Conservation (phyloP, 2,888 invertebrate genomes). For the Plagodis pulveraria region DNA sequence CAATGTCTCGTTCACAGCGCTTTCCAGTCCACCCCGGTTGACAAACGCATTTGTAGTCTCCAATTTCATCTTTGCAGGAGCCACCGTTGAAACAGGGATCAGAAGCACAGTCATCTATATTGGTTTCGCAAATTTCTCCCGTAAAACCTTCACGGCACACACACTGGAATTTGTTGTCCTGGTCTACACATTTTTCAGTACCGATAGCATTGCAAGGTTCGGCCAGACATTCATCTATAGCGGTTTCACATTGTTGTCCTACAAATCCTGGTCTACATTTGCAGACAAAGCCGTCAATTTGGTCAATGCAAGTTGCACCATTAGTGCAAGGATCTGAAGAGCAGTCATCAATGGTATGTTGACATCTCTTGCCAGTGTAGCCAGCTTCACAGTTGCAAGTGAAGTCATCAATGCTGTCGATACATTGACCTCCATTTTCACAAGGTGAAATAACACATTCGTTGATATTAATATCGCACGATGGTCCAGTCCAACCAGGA, state of each 20-base stretch:
- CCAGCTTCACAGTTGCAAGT: slow-evolving; percentile 97
- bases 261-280: slow-evolving; percentile 97
- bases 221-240: slow-evolving; percentile 95
- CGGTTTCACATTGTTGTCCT: slow-evolving; percentile 96
- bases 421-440: slow-evolving; percentile 95
- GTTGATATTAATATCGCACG: slow-evolving; percentile 96
- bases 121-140: slow-evolving; percentile 93
- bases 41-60: slow-evolving; percentile 92
- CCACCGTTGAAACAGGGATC: slow-evolving; percentile 96
- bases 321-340: slow-evolving; percentile 95
- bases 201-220: slow-evolving; percentile 96
- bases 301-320: slow-evolving; percentile 94
- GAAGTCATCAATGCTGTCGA: slow-evolving; percentile 93
- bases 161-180: slow-evolving; percentile 94
- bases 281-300: slow-evolving; percentile 95
- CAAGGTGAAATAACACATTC: slow-evolving; percentile 96
- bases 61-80: slow-evolving; percentile 93
- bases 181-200: slow-evolving; percentile 94
- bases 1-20: slow-evolving; percentile 94
- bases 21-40: slow-evolving; percentile 94
- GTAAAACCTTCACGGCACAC: slow-evolving; percentile 95
- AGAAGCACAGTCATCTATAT: slow-evolving; percentile 94
- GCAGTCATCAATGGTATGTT: slow-evolving; percentile 97
- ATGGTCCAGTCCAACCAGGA: slow-evolving; percentile 94
- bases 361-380: slow-evolving; percentile 96